Evolutionary conservation across 35 echinoderm and acorn worm species (phyloP).

Genomic region (Apostichopus parvimensis): DNA sequence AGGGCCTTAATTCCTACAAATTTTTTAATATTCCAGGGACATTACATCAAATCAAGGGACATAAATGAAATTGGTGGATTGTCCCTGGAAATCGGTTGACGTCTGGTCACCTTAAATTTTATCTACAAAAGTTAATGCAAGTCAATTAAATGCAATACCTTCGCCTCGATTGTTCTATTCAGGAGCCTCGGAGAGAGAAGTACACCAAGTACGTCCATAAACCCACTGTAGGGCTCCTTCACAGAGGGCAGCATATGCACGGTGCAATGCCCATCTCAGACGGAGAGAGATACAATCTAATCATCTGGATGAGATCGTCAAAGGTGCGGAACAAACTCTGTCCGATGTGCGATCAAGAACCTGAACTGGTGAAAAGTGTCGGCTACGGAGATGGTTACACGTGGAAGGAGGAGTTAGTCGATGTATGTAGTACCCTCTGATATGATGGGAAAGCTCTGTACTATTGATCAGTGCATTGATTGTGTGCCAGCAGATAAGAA

Average conservation of each 20-base stretch:
- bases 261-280: conserved; percentile 78
- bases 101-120: too few relatives aligned
- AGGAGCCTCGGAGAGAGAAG: conserved; percentile 66
- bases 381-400: conserved; percentile 96
- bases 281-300: conserved; percentile 94
- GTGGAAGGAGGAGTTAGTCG: conserved; percentile 46
- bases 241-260: conserved; percentile 97
- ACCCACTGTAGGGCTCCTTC: conserved; percentile 78
- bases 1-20: too few relatives aligned
- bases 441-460: not conserved
- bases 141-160: not conserved
- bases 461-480: too few relatives aligned
- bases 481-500: too few relatives aligned
- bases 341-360: conserved; percentile 90
- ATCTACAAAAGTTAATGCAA: too few relatives aligned
- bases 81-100: too few relatives aligned
- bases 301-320: conserved; percentile 97
- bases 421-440: conserved; percentile 75
- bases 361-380: conserved; percentile 71
- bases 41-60: too few relatives aligned
- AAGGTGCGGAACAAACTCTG: conserved; percentile 75
- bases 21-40: too few relatives aligned
- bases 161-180: not conserved
- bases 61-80: too few relatives aligned
- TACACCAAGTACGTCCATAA: conserved; percentile 75